Percentiles rank a stretch among this genome's conserved stretches.
Evolutionary conservation across 2,797 vertebrate species (phyloP).

Genomic region (Typhlichthys subterraneus): DNA sequence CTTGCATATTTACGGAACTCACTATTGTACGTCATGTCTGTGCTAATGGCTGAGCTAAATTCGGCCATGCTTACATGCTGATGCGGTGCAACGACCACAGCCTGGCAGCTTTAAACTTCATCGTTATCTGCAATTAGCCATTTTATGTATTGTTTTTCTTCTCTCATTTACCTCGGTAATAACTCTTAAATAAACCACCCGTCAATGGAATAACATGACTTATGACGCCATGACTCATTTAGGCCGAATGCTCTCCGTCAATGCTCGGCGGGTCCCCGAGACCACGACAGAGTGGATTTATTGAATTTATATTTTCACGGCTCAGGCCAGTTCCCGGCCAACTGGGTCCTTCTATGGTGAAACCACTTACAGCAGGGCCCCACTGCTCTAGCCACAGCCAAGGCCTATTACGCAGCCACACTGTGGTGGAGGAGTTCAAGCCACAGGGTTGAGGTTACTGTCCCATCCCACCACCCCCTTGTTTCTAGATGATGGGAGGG

Average conservation of each 20-base stretch:
- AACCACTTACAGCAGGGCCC: slow-evolving; percentile 62
- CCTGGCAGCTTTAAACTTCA: slow-evolving; percentile 17
- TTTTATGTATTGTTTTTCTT: slow-evolving; percentile 34
- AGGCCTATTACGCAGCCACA: slow-evolving; percentile 70
- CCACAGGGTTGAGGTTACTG: slow-evolving; percentile 66
- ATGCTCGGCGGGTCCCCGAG: slow-evolving; percentile 33
- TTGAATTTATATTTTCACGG: slow-evolving; percentile 55
- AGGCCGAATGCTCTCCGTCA: slow-evolving; percentile 47
- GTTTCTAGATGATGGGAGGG: slow-evolving; percentile 14
- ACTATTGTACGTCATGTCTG: neutral
- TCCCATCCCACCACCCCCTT: slow-evolving; percentile 34
- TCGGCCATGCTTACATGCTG: neutral
- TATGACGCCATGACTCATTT: slow-evolving; percentile 43
- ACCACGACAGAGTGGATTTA: slow-evolving; percentile 47
- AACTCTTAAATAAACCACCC: slow-evolving; percentile 34
- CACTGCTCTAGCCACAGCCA: slow-evolving; percentile 62
- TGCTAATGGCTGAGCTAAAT: neutral
- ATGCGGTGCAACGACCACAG: slow-evolving; percentile 18
- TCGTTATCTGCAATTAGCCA: slow-evolving; percentile 35
- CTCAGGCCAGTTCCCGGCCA: slow-evolving; percentile 44
- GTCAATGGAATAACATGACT: slow-evolving; percentile 36
- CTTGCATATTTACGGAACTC: neutral
- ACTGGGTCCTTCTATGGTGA: slow-evolving; percentile 51
- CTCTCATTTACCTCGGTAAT: slow-evolving; percentile 36
- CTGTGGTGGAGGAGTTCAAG: slow-evolving; percentile 69